Conservation (phyloP, 2,797 vertebrate genomes). For the Amblyraja radiata region DNA sequence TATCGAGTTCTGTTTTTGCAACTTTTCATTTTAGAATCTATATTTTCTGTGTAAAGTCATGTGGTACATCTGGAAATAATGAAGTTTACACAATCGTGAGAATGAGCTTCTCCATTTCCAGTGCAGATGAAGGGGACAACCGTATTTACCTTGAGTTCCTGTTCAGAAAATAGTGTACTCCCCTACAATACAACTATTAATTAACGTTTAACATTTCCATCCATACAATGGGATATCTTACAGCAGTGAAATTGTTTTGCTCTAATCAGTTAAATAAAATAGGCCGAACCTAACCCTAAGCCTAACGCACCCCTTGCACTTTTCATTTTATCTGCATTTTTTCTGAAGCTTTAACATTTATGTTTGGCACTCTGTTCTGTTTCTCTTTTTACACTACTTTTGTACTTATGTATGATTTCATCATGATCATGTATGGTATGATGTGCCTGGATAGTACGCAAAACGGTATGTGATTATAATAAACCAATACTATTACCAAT, state of each 20-base stretch:
- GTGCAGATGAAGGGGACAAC: no score
- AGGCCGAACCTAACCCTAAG: no score
- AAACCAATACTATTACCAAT: no score
- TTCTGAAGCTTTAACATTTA: no score
- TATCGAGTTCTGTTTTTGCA: constrained; percentile 26
- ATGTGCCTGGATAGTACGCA: no score
- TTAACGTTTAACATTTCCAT: background rate
- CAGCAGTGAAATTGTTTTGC: background rate
- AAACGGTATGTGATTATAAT: no score
- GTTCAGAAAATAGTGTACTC: background rate
- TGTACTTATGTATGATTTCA: no score
- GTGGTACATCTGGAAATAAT: background rate
- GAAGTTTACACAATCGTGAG: background rate
- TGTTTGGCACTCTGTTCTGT: no score
- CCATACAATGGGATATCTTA: background rate
- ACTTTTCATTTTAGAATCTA: constrained; percentile 8
- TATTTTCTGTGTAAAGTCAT: constrained; percentile 14
- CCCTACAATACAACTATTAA: background rate
- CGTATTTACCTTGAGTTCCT: background rate
- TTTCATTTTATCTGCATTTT: no score
- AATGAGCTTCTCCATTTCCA: background rate
- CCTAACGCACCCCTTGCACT: no score
- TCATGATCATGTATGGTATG: no score
- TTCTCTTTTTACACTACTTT: no score
- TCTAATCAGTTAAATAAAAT: background rate